phyloP scores from a whole-genome alignment of 2,797 vertebrate genomes.

The Dicrostonyx torquatus region DNA sequence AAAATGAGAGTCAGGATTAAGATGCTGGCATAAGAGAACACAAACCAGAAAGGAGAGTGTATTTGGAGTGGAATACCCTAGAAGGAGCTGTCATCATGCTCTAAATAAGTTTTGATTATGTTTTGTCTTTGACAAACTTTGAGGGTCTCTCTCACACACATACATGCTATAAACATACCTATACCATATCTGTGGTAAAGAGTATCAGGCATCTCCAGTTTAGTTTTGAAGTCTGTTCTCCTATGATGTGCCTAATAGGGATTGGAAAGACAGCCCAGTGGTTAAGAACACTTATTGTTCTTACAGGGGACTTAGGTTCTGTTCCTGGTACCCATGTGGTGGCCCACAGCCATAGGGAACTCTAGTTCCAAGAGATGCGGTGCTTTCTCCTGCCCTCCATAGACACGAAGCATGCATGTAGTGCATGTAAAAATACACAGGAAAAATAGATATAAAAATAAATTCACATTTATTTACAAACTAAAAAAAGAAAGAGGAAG shows the following conservation, averaged over 20 bases:
- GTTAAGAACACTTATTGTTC: neutral
- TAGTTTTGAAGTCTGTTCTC: neutral
- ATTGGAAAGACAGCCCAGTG: neutral
- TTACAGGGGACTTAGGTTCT: neutral
- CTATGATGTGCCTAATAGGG: neutral
- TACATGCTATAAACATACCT: neutral
- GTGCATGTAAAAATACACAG: neutral
- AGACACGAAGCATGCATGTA: neutral
- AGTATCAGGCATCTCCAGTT: neutral
- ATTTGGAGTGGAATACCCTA: accelerated
- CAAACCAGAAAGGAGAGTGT: neutral
- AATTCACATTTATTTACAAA: neutral
- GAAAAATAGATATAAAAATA: neutral
- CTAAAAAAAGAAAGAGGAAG: neutral
- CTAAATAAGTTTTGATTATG: neutral
- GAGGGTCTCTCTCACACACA: neutral
- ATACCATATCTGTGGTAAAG: too few relatives aligned
- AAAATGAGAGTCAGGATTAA: neutral
- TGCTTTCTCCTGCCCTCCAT: neutral
- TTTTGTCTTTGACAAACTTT: neutral
- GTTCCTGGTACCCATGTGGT: neutral
- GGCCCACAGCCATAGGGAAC: neutral
- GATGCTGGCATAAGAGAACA: neutral
- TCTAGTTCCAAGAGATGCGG: neutral
- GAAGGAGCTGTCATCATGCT: accelerated